Percentiles rank a stretch among this genome's conserved stretches.
Conservation (phyloP, 1,140 invertebrate species). For the Acyrthosiphon pisum region DNA sequence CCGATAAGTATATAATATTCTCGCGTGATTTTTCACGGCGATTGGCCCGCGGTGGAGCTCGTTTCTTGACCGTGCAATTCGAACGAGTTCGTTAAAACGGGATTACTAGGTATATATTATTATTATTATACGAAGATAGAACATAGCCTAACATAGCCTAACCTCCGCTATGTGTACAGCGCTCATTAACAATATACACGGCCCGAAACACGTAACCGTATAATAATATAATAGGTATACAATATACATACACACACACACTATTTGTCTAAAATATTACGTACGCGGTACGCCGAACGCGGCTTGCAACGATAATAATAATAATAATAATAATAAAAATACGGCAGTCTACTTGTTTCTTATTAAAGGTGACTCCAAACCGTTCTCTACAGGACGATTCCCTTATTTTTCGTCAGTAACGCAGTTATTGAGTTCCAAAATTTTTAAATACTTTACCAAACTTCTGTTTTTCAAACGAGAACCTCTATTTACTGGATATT, state of each 20-base stretch:
- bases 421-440: background rate
- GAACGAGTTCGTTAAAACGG: conserved; percentile 50
- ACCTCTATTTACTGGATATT: background rate
- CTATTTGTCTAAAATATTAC: conserved; percentile 45
- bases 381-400: background rate
- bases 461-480: background rate
- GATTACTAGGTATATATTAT: conserved; percentile 17
- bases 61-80: conserved; percentile 38
- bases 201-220: conserved; percentile 13
- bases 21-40: conserved; percentile 45
- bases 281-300: background rate
- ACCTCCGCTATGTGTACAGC: background rate
- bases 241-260: background rate
- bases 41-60: conserved; percentile 52
- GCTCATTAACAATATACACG: conserved; percentile 49
- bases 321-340: background rate
- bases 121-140: conserved; percentile 7
- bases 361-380: background rate
- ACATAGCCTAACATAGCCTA: conserved; percentile 15
- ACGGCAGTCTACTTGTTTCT: background rate
- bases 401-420: background rate
- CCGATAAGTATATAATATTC: conserved; percentile 11
- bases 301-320: background rate
- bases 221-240: conserved; percentile 11
- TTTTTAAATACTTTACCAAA: no score